These are phyloP conservation scores for Drosophila greeni DNA, from an alignment of 2,888 invertebrate genomes.

Conservation along the genomic window DNA sequence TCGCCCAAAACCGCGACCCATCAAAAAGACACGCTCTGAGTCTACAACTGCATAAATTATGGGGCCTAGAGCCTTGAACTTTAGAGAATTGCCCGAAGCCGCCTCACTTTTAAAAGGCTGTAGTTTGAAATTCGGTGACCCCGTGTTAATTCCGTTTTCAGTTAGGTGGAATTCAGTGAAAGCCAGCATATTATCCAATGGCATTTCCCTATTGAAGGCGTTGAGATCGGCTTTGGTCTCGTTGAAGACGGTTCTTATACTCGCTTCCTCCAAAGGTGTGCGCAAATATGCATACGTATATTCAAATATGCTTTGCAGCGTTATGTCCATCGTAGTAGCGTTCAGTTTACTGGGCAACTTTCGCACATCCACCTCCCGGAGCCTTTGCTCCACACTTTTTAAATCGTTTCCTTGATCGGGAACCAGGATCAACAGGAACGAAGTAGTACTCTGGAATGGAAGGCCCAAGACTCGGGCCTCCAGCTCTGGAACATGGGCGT, in stretches of 20 bases:
- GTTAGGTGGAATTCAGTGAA: rapidly evolving
- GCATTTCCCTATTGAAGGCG: background rate
- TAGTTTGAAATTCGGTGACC: rapidly evolving
- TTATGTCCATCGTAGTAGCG: background rate
- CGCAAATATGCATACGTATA: background rate
- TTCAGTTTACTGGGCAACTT: background rate
- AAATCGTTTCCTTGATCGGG: background rate
- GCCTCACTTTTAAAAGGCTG: background rate
- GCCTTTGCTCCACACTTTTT: background rate
- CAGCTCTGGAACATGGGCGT: background rate
- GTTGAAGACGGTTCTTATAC: background rate
- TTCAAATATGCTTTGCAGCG: background rate
- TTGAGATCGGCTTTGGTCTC: background rate
- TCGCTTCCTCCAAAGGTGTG: background rate
- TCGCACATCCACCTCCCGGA: background rate
- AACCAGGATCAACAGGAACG: background rate
- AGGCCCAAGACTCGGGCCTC: background rate
- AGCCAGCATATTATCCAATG: background rate
- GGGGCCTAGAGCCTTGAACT: background rate
- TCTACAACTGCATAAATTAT: constrained; percentile 18
- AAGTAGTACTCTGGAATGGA: background rate
- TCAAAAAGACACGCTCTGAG: constrained; percentile 5
- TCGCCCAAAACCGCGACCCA: background rate
- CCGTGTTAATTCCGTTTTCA: background rate
- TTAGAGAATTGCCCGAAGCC: too few species aligned